Conservation (phyloP, 2,888 invertebrate species). For the Hypomecis atomaria region DNA sequence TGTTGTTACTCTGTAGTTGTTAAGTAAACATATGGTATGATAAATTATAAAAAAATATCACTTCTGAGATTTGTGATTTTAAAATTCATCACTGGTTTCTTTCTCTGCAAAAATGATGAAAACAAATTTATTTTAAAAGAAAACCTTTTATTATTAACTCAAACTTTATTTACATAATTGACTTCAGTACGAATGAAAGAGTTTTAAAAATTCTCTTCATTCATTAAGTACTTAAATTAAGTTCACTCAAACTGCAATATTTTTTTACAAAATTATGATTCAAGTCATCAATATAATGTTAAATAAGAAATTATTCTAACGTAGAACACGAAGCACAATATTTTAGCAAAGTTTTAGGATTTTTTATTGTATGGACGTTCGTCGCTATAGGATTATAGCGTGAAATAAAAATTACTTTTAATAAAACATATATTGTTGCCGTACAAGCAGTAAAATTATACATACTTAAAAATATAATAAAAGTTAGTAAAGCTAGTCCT, state of each 20-base stretch:
- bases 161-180: conserved; percentile 13
- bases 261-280: conserved; percentile 16
- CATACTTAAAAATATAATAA: too few relatives aligned
- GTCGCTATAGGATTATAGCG: background rate
- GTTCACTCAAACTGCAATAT: conserved; percentile 9
- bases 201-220: conserved; percentile 11
- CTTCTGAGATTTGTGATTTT: too few relatives aligned
- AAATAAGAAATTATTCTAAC: conserved; percentile 24
- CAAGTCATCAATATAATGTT: conserved; percentile 8
- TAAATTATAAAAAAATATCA: background rate
- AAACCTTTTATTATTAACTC: too few relatives aligned
- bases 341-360: conserved; percentile 3
- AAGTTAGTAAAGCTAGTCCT: too few relatives aligned
- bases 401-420: too few relatives aligned
- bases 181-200: background rate
- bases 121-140: background rate
- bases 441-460: background rate
- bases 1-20: too few relatives aligned
- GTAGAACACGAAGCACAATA: conserved; percentile 15
- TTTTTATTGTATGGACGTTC: background rate
- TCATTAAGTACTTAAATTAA: conserved; percentile 12
- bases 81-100: conserved; percentile 3
- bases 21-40: too few relatives aligned
- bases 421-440: background rate
- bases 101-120: conserved; percentile 4